phyloP scores from a whole-genome alignment of 2,113 vertebrate species.

The Thalassoma bifasciatum region DNA sequence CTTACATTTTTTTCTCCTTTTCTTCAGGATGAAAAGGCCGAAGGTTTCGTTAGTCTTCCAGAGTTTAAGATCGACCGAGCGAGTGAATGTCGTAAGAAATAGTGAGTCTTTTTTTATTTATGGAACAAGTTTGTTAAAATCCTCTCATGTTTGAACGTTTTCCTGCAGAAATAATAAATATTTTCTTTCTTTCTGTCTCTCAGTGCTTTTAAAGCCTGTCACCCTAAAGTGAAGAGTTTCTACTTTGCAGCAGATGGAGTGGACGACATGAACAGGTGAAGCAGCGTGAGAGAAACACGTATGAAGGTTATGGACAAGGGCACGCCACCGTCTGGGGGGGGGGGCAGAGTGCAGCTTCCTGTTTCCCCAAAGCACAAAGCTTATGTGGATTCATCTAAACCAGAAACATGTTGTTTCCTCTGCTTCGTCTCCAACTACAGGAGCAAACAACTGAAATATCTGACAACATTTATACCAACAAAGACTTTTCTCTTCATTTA shows the following conservation, averaged over 20 bases:
- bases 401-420: too few species aligned
- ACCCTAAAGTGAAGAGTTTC: slow-evolving; percentile 99
- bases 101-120: slow-evolving; percentile 84
- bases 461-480: too few species aligned
- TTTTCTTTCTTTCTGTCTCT: background rate
- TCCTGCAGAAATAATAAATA: slow-evolving; percentile 61
- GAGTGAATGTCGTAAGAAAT: slow-evolving; percentile 98
- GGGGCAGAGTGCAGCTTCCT: slow-evolving; percentile 11
- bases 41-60: slow-evolving; percentile 97
- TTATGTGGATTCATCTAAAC: background rate
- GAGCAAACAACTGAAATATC: too few species aligned
- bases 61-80: slow-evolving; percentile 99
- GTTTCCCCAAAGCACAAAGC: slow-evolving; percentile 6
- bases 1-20: background rate
- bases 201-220: slow-evolving; percentile 99
- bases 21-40: slow-evolving; percentile 95
- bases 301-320: slow-evolving; percentile 12
- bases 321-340: slow-evolving; percentile 7
- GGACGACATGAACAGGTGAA: slow-evolving; percentile 99
- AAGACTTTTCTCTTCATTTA: too few species aligned
- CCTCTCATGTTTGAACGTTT: background rate
- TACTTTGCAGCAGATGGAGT: slow-evolving; percentile 99
- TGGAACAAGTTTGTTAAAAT: background rate
- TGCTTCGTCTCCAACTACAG: too few species aligned
- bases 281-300: slow-evolving; percentile 15